Evolutionary conservation across 2,113 vertebrate genomes (phyloP), one percentile per base, ranked within the genome.

Genomic region (Antennarius striatus): DNA sequence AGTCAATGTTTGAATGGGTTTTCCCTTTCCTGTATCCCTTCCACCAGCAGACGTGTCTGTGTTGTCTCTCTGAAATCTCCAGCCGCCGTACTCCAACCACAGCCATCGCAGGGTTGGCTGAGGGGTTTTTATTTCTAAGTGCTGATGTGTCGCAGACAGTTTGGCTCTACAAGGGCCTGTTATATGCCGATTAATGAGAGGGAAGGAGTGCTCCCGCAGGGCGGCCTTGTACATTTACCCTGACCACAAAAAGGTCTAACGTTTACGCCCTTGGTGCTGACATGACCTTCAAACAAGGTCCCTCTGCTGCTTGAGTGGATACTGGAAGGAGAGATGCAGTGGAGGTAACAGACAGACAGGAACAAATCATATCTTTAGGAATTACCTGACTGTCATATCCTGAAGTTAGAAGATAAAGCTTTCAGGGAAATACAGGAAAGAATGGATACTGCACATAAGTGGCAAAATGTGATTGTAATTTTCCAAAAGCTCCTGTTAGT

Each of bases 191-290:
- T 92, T 93, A 92, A 91, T 91, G 88, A 89, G 88, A 87, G 88
- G 87, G 80, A 88, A 87, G 73, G 89, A 87, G 86, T 82, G 88
- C 77, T 91, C 89, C 85, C 87, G 77, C 85, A 89, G 84, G 87
- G 88, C 80, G 52, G 81, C 73, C 89, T 88, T 83, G 88, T 92
- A 91, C 91, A 92, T 93, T 92, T 91, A 91, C 88, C 82, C 89
- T 85, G 86, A 92, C 91, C 91, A 86, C 93, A 92, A 88, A 92
- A 90, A 88, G 88, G 87, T 91, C 91, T 93, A 90, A 85, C 86
- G 89, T 90, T 92, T 88, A 89, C 88, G 80, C 85, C 83, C 72
- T 65, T 65, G 77, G 79, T 83, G 87, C 87, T 84, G 81, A 89
- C 87, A 86, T 92, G 90, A 93, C 91, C 92, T 93, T 93, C 88